Evolutionary conservation across 2,797 vertebrate genomes (phyloP).

Genomic region (Loris lydekkerianus): DNA sequence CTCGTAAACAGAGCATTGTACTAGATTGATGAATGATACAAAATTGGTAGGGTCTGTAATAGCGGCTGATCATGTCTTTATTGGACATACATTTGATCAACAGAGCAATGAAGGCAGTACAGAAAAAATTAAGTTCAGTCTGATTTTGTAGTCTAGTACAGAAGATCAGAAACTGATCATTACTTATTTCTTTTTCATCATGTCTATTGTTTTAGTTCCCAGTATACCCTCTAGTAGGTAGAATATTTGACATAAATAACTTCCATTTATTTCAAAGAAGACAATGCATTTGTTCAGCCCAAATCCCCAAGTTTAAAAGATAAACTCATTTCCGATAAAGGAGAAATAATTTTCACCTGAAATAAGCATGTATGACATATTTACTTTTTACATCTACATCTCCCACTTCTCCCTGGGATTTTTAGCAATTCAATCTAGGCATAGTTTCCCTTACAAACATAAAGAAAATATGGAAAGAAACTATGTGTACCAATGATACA

Average conservation of each 20-base stretch:
- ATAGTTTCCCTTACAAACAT: background rate
- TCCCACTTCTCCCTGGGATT: slow-evolving; percentile 54
- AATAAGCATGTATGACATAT: slow-evolving; percentile 71
- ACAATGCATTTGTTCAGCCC: slow-evolving; percentile 72
- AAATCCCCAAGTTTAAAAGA: slow-evolving; percentile 62
- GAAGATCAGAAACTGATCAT: slow-evolving; percentile 55
- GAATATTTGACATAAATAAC: slow-evolving; percentile 63
- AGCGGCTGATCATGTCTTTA: slow-evolving; percentile 61
- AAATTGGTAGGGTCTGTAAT: slow-evolving; percentile 52
- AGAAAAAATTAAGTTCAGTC: slow-evolving; percentile 68
- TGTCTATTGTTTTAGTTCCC: slow-evolving; percentile 60
- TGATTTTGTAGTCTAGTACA: slow-evolving; percentile 55
- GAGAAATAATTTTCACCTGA: slow-evolving; percentile 57
- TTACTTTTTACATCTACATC: slow-evolving; percentile 71
- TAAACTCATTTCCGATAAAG: slow-evolving; percentile 74
- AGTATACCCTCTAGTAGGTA: slow-evolving; percentile 65
- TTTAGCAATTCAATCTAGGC: slow-evolving; percentile 60
- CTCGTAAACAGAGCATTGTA: slow-evolving; percentile 46
- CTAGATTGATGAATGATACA: slow-evolving; percentile 48
- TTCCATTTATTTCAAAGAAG: slow-evolving; percentile 72
- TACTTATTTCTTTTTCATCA: slow-evolving; percentile 63
- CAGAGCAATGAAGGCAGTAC: slow-evolving; percentile 12
- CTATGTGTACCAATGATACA: background rate
- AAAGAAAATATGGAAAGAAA: slow-evolving; percentile 44
- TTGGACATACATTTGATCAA: slow-evolving; percentile 75